These are phyloP conservation scores for Pandemis heparana DNA, from an alignment of 2,888 invertebrate species.

Conservation along the genomic window DNA sequence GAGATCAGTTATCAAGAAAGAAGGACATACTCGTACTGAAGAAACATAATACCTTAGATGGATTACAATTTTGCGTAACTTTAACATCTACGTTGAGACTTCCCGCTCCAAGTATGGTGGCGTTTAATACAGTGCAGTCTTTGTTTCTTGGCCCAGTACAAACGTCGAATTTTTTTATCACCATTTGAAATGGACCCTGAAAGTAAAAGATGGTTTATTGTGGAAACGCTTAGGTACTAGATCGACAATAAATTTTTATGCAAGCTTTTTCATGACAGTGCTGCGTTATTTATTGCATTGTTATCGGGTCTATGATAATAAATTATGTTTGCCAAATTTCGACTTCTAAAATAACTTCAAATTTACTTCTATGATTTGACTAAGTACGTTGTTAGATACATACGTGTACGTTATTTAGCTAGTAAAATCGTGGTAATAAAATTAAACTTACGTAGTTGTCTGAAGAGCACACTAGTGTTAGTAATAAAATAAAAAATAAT, in stretches of 20 bases:
- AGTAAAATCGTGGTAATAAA: neutral
- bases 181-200: conserved; percentile 47
- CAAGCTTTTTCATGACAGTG: too few species aligned
- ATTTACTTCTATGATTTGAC: too few species aligned
- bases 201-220: neutral
- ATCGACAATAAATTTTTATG: too few species aligned
- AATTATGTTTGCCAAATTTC: too few species aligned
- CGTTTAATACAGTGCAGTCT: conserved; percentile 43
- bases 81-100: neutral
- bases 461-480: neutral
- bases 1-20: neutral
- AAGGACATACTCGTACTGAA: neutral
- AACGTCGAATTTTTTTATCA: conserved; percentile 38
- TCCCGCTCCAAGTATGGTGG: conserved; percentile 32
- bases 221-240: neutral
- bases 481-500: neutral
- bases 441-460: neutral
- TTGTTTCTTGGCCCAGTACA: conserved; percentile 51
- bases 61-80: conserved; percentile 15
- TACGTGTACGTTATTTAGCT: too few species aligned
- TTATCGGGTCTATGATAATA: too few species aligned
- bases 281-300: too few species aligned
- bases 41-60: conserved; percentile 10
- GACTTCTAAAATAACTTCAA: too few species aligned
- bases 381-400: too few species aligned